Base-by-base conservation (phyloP, 2,797 vertebrate species). In the Pelochelys cantorii region DNA sequence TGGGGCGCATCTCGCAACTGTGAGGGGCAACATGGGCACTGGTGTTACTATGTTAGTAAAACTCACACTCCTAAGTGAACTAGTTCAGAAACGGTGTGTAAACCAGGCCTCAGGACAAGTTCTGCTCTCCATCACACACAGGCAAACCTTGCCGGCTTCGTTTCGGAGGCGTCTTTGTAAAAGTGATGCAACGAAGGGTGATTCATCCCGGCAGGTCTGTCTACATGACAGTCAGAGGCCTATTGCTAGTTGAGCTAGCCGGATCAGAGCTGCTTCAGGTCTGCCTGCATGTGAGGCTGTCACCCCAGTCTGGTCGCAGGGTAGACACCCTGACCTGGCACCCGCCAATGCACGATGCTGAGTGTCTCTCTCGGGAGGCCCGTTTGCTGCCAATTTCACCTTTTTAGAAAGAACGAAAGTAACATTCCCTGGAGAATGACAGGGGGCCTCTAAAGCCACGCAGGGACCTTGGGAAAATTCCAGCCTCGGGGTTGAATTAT, bases 321-420 rank as follows among this genome's bases (percentile, higher is more conserved):
- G 15, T n/a, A 65, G 62, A 62, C 29, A 34, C 65, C n/a, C 31
- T 34, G n/a, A 71, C 5, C 11, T 60, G 59, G n/a, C n/a, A 71
- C 65, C 42, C 42, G 42, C 42, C 42, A 48, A 48, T 48, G 42
- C 42, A 8, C 8, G 42, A 48, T 34, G 65, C n/a, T 71, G 5
- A 15, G 71, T 48, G 10, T 52, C 59, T 88, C 59, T 88, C n/a
- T 84, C 53, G 78, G 84, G 84, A 13, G 48, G 20, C 0, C 48
- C 23, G 57, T 77, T 18, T 88, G 83, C 79, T 81, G 83, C 59
- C 54, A 0, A 68, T 75, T 93, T 90, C 83, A 90, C 83, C 87
- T 83, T 88, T 91, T 34, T 34, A 56, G 42, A 79, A 79, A 54
- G 60, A 25, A 2, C 88, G n/a, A 18, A 22, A 22, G 11, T 78